Evolutionary conservation across 2,113 vertebrate genomes (phyloP).

Genomic region (Podiceps cristatus): DNA sequence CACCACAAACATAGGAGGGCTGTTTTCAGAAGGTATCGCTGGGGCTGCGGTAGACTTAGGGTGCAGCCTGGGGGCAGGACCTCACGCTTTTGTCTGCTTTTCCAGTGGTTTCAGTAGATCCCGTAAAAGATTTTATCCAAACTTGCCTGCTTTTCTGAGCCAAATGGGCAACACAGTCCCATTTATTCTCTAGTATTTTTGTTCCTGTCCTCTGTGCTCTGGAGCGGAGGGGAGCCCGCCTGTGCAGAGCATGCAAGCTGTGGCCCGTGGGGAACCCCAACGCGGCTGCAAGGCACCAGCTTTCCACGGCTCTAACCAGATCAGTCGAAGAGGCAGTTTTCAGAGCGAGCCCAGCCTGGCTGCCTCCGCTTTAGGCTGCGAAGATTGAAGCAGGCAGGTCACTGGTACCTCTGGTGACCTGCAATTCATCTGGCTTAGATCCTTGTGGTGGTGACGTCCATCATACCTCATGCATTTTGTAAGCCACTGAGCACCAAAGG

Average conservation of each 20-base stretch:
- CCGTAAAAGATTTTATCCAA: background rate
- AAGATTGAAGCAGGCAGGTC: background rate
- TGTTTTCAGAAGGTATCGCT: background rate
- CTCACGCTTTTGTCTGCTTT: background rate
- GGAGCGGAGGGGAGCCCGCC: background rate
- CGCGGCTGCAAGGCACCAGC: background rate
- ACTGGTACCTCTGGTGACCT: too few relatives aligned
- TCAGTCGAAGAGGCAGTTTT: background rate
- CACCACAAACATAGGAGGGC: background rate
- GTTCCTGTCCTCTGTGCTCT: background rate
- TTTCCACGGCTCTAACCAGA: background rate
- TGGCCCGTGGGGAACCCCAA: background rate
- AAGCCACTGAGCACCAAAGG: background rate
- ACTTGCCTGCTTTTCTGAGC: background rate
- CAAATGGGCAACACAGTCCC: background rate
- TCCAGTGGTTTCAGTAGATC: background rate
- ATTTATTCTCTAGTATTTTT: background rate
- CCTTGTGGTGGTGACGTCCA: too few relatives aligned
- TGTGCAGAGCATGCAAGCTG: background rate
- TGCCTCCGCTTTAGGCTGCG: background rate
- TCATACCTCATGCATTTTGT: background rate
- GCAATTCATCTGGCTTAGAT: too few relatives aligned
- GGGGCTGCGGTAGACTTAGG: accelerated
- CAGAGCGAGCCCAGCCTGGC: background rate
- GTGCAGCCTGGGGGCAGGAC: background rate